Conservation (phyloP, 2,113 vertebrate species). For the Barnardius zonarius region DNA sequence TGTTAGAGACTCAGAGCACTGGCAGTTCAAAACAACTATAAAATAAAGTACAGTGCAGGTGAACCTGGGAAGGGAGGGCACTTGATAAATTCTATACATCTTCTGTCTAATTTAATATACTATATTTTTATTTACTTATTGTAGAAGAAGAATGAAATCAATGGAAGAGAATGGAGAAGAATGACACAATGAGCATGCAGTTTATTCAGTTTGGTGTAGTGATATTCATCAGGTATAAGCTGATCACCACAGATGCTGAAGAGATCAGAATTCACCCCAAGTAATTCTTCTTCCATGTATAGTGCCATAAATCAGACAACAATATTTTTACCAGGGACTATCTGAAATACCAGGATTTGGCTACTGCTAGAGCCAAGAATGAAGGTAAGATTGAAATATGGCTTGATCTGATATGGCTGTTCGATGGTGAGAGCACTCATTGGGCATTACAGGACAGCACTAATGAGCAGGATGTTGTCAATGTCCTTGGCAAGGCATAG, state of each 20-base stretch:
- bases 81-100: not conserved
- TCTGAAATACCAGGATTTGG: not conserved
- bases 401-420: not conserved
- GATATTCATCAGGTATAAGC: not conserved
- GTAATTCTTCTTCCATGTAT: not conserved
- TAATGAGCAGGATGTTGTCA: not conserved
- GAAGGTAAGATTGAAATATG: not conserved
- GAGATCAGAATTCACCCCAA: not conserved
- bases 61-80: not conserved
- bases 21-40: not conserved
- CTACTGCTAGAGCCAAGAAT: not conserved
- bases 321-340: not conserved
- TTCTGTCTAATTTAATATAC: not conserved
- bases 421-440: not conserved
- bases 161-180: not conserved
- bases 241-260: not conserved
- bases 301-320: not conserved
- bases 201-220: not conserved
- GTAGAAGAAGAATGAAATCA: not conserved
- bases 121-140: not conserved
- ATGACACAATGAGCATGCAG: not conserved
- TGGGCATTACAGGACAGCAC: not conserved
- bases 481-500: not conserved
- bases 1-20: not conserved
- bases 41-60: not conserved